phyloP scores from a whole-genome alignment of 2,797 vertebrate genomes.

The Distichodus sexfasciatus region DNA sequence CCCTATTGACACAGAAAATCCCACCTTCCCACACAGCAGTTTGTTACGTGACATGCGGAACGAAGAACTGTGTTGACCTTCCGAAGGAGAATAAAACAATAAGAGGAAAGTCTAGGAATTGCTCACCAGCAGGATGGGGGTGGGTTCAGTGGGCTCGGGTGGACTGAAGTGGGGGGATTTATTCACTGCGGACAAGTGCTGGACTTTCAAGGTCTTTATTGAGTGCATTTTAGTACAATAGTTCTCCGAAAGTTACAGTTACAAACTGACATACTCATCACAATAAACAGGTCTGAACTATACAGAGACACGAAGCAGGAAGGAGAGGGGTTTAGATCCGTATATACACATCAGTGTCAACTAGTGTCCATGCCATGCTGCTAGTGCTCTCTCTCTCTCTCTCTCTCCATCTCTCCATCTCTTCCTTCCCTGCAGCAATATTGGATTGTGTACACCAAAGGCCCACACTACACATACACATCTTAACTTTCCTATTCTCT shows the following conservation, averaged over 20 bases:
- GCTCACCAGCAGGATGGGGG: too few species aligned
- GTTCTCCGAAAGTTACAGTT: conserved; percentile 83
- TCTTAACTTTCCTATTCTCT: too few species aligned
- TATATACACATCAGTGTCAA: conserved; percentile 54
- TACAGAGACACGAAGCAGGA: conserved; percentile 66
- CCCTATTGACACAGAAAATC: too few species aligned
- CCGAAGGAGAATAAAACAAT: too few species aligned
- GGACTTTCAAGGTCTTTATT: conserved; percentile 80
- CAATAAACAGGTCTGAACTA: conserved; percentile 80
- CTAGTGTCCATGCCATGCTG: conserved; percentile 48
- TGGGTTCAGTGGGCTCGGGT: too few species aligned
- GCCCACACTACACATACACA: too few species aligned
- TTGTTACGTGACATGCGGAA: too few species aligned
- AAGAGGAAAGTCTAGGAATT: too few species aligned
- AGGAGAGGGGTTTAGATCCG: conserved; percentile 31
- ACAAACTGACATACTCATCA: conserved; percentile 82
- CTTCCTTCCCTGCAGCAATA: background rate
- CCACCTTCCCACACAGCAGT: too few species aligned
- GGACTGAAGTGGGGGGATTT: background rate
- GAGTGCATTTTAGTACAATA: conserved; percentile 85
- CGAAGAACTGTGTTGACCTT: too few species aligned
- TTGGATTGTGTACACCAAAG: background rate
- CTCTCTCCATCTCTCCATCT: conserved; percentile 6
- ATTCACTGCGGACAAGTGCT: conserved; percentile 52
- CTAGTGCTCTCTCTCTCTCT: conserved; percentile 27